phyloP scores from a whole-genome alignment of 1,140 invertebrate genomes.

The Lamellibrachia luymesi region DNA sequence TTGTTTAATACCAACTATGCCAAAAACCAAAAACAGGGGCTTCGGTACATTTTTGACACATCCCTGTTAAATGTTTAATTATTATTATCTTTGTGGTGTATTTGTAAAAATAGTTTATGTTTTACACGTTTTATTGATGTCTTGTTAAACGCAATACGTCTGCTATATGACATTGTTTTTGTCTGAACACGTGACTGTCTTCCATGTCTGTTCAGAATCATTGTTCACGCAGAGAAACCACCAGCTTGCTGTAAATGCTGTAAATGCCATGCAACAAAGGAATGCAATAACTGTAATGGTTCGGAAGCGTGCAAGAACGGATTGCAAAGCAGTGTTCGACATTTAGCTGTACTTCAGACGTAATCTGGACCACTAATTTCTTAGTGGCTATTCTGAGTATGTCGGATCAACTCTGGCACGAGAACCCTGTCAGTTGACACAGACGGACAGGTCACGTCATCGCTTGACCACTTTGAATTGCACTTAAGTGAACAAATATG shows the following conservation, averaged over 20 bases:
- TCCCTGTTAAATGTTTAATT: not conserved
- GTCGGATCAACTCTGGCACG: not conserved
- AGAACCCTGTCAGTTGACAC: not conserved
- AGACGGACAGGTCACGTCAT: not conserved
- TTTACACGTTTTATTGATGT: too few relatives aligned
- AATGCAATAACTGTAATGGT: not conserved
- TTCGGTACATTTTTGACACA: too few relatives aligned
- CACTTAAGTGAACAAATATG: not conserved
- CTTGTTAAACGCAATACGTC: too few relatives aligned
- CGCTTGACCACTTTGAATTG: not conserved
- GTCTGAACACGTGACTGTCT: not conserved
- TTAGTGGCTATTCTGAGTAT: not conserved
- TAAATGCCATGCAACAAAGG: not conserved
- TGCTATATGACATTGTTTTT: not conserved
- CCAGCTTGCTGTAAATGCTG: not conserved
- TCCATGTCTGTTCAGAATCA: not conserved
- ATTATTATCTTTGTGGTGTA: not conserved
- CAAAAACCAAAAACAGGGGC: too few relatives aligned
- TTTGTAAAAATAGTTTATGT: not conserved
- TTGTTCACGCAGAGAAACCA: not conserved
- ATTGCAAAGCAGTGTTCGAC: not conserved
- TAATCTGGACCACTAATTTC: not conserved
- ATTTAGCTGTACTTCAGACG: not conserved
- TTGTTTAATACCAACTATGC: too few relatives aligned
- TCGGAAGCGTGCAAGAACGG: not conserved